A percentile compares a stretch with the other conserved stretches of the same genome.
phyloP scores from a whole-genome alignment of 2,113 vertebrate species.

The Sebastes fasciatus region DNA sequence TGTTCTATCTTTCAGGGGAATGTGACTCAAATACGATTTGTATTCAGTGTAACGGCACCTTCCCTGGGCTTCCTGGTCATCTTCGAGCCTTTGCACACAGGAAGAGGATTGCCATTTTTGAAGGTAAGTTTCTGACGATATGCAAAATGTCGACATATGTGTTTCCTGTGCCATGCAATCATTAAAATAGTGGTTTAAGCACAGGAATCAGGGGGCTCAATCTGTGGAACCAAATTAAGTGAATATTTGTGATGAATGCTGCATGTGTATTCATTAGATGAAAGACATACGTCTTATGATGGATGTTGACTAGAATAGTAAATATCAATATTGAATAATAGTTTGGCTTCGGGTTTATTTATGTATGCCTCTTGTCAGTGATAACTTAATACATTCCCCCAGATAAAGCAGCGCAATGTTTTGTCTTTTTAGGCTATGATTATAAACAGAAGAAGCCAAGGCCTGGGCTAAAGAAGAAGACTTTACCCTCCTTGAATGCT shows the following conservation, averaged over 20 bases:
- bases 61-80: conserved; percentile 92
- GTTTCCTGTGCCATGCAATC: background rate
- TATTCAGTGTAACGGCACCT: conserved; percentile 90
- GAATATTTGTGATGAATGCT: background rate
- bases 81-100: conserved; percentile 89
- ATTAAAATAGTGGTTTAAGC: background rate
- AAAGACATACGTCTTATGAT: background rate
- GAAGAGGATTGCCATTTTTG: conserved; percentile 90
- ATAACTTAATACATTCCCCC: conserved; percentile 12
- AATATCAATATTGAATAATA: background rate
- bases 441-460: conserved; percentile 94
- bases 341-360: background rate
- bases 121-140: conserved; percentile 82
- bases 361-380: background rate
- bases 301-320: background rate
- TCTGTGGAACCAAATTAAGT: background rate
- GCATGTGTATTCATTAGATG: background rate
- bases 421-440: conserved; percentile 87
- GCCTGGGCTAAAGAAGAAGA: conserved; percentile 93
- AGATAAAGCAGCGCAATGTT: conserved; percentile 55
- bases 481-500: conserved; percentile 87
- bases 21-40: conserved; percentile 81
- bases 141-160: background rate
- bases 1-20: conserved; percentile 87
- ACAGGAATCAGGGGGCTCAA: background rate